Percentiles rank a stretch among this genome's conserved stretches.
Conservation (phyloP, 2,113 vertebrate species). For the Callorhinus ursinus region DNA sequence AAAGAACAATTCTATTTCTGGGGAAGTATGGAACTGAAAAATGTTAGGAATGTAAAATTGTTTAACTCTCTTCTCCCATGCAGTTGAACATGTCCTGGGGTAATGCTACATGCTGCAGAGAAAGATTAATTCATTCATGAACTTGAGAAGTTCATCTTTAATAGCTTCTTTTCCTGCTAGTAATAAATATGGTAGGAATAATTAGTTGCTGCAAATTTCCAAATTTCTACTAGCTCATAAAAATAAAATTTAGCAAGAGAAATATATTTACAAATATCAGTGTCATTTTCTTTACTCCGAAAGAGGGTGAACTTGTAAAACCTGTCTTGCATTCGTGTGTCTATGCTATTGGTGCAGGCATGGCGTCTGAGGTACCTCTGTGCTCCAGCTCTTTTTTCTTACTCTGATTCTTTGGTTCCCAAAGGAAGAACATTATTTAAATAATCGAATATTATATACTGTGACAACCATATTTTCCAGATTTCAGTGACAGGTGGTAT, state of each 20-base stretch:
- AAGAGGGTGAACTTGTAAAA: neutral
- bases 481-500: conserved; percentile 41
- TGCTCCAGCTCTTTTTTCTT: neutral
- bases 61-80: neutral
- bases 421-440: conserved; percentile 37
- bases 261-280: neutral
- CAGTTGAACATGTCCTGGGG: neutral
- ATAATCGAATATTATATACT: conserved; percentile 39
- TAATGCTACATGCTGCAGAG: neutral
- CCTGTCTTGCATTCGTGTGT: neutral
- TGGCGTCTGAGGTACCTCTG: neutral
- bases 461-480: neutral
- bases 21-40: neutral
- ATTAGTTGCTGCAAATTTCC: neutral
- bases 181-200: neutral
- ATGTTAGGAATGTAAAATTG: conserved; percentile 20
- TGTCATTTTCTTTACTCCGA: neutral
- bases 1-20: conserved; percentile 19
- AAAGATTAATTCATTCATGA: neutral
- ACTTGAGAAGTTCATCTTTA: neutral
- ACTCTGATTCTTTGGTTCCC: neutral
- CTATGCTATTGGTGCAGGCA: neutral
- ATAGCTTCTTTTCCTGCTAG: neutral
- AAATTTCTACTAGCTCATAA: neutral
- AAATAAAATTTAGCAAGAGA: neutral